phyloP scores from a whole-genome alignment of 2,888 invertebrate species.

The Stenodera caucasica region DNA sequence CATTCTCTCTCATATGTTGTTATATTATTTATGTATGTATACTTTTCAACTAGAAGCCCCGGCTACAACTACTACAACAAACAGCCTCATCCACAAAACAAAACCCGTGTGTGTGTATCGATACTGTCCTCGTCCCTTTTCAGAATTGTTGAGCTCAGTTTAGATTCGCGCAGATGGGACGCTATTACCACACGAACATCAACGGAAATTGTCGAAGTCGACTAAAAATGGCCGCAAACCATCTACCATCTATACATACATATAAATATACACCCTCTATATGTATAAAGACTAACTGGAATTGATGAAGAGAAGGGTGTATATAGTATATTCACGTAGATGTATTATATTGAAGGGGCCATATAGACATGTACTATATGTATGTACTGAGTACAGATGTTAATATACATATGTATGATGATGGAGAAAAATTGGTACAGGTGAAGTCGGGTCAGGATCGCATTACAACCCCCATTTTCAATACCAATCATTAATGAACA shows the following conservation, averaged over 20 bases:
- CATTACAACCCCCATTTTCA: background rate
- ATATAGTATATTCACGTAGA: background rate
- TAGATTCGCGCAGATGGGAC: slow-evolving; percentile 40
- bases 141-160: slow-evolving; percentile 20
- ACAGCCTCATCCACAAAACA: slow-evolving; percentile 42
- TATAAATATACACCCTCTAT: background rate
- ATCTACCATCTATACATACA: slow-evolving; percentile 34
- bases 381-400: background rate
- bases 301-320: slow-evolving; percentile 2
- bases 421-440: background rate
- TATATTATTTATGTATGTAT: slow-evolving; percentile 9
- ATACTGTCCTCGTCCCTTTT: slow-evolving; percentile 35
- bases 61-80: slow-evolving; percentile 27
- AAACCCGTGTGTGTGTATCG: slow-evolving; percentile 40
- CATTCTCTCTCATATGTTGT: background rate
- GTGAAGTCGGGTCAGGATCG: background rate
- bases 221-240: slow-evolving; percentile 46
- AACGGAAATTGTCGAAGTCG: slow-evolving; percentile 36
- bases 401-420: background rate
- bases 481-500: background rate
- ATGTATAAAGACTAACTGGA: background rate
- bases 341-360: background rate
- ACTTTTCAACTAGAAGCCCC: slow-evolving; percentile 23
- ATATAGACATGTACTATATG: background rate
- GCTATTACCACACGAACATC: slow-evolving; percentile 32